phyloP scores from a whole-genome alignment of 1,140 invertebrate genomes.

The Euwallacea similis region DNA sequence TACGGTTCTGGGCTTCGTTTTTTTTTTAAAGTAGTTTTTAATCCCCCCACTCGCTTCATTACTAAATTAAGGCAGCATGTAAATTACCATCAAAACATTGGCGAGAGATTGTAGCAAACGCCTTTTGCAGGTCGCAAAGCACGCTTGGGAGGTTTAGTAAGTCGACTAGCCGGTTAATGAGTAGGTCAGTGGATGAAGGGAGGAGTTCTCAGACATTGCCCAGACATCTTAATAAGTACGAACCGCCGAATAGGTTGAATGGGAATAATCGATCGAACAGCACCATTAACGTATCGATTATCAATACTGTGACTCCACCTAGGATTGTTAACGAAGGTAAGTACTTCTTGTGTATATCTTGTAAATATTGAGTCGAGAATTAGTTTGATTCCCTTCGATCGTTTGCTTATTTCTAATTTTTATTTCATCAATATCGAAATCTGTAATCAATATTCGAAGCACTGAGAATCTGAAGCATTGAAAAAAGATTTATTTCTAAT shows the following conservation, averaged over 20 bases:
- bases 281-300: conserved; percentile 75
- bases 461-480: too few relatives aligned
- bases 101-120: conserved; percentile 9
- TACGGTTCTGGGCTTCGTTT: conserved; percentile 28
- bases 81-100: background rate
- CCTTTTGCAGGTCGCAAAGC: conserved; percentile 61
- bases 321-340: conserved; percentile 38
- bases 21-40: conserved; percentile 20
- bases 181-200: conserved; percentile 58
- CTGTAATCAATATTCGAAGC: too few relatives aligned
- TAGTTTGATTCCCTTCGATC: too few relatives aligned
- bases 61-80: conserved; percentile 30
- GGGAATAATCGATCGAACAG: conserved; percentile 61
- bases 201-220: conserved; percentile 79
- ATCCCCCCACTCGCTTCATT: conserved; percentile 20
- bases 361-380: too few relatives aligned
- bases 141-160: conserved; percentile 79
- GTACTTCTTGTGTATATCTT: background rate
- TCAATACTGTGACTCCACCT: conserved; percentile 63
- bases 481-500: too few relatives aligned
- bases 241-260: conserved; percentile 57
- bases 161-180: conserved; percentile 69
- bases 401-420: too few relatives aligned
- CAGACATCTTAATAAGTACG: conserved; percentile 60
- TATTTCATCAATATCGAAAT: too few relatives aligned